Evolutionary conservation across 2,113 vertebrate genomes (phyloP).

Genomic region (Chaetodon trifascialis): DNA sequence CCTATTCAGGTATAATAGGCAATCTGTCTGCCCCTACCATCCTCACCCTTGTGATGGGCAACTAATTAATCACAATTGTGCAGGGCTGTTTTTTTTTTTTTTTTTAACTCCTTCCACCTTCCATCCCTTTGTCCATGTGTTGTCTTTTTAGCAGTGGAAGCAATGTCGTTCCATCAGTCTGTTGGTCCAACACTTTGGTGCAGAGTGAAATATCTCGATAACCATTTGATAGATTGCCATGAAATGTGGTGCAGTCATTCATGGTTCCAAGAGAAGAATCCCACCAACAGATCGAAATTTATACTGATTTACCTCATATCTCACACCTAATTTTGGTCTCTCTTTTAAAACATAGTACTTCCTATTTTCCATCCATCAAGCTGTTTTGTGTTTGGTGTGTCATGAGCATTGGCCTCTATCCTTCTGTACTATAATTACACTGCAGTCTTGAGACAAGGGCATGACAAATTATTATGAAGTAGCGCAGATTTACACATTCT

Average conservation of each 20-base stretch:
- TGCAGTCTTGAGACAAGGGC: background rate
- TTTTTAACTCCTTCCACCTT: background rate
- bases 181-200: background rate
- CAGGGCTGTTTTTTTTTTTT: background rate
- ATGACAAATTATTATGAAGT: background rate
- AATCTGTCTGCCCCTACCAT: slow-evolving; percentile 50
- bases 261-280: background rate
- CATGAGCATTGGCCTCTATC: background rate
- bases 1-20: slow-evolving; percentile 58
- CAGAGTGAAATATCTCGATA: background rate
- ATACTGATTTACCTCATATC: background rate
- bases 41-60: slow-evolving; percentile 52
- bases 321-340: background rate
- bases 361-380: too few relatives aligned
- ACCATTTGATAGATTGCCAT: background rate
- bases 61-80: slow-evolving; percentile 70
- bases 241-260: background rate
- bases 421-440: background rate
- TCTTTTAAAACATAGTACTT: background rate
- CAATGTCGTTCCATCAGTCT: background rate
- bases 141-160: background rate
- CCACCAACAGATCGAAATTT: background rate
- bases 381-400: too few relatives aligned
- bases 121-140: slow-evolving; percentile 19
- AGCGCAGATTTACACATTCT: background rate